Base-by-base conservation (phyloP, 2,113 vertebrate species). In the Tricholaema leucomelas region DNA sequence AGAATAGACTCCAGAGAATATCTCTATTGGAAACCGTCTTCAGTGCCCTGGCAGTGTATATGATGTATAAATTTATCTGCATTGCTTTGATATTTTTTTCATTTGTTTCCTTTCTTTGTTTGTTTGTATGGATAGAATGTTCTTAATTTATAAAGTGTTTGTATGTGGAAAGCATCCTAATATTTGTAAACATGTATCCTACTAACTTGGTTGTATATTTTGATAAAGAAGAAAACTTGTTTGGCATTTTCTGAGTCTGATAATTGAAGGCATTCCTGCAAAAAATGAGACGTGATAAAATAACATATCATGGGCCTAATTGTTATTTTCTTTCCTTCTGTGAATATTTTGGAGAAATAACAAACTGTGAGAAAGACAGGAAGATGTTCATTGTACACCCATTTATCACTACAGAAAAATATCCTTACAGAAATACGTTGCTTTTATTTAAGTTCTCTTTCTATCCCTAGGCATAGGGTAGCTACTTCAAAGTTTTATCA, bases 401-500 rank as follows among this genome's bases (percentile, higher is more conserved):
- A n/a, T 90, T 90, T 70, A 42, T 75, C 28, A 6, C 67, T 66
- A 72, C 17, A 48, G 60, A 59, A 75, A 93, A 76, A 65, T 48
- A 18, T 90, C 33, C 64, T 67, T 86, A 36, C 24, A 55, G 40
- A 75, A 78, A 50, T 52, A 3, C 23, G 58, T 40, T 88, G 54
- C 54, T 89, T 81, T 86, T 40, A 56, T 81, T 78, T 89, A 67
- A 85, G 72, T 19, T 78, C 80, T 85, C 24, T 16, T 2, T 56
- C 50, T 92, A 30, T 81, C 24, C 50, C 12, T 64, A 70, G 80
- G 52, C 55, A 74, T 23, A 70, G 10, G 9, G 33, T 66, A 77
- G 63, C 28, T 76, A 61, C 46, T 94, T 74, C 84, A 58, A 93
- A 93, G 67, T 77, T 92, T 89, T 90, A 90, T 77, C 55, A 23